phyloP scores from a whole-genome alignment of 2,797 vertebrate genomes.

The Sebastes taczanowskii region DNA sequence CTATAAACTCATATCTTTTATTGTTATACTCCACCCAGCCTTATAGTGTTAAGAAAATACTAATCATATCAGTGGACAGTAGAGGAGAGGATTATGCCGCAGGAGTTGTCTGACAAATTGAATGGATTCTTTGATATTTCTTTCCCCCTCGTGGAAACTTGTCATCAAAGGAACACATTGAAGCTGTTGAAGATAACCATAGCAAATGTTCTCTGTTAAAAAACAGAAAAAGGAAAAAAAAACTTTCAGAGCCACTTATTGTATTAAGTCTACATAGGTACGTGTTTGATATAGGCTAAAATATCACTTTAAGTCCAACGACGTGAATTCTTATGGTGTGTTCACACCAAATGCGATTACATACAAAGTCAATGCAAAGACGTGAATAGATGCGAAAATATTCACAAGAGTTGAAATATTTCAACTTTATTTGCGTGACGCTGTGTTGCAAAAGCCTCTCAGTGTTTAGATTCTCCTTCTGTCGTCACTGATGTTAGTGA shows the following conservation, averaged over 20 bases:
- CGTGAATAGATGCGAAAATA: no score
- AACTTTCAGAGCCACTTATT: not conserved
- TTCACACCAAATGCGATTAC: not conserved
- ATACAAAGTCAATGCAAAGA: not conserved
- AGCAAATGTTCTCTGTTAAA: not conserved
- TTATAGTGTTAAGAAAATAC: not conserved
- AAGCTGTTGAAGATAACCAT: not conserved
- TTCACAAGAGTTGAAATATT: no score
- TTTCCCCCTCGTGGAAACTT: conserved; percentile 18
- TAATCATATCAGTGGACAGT: not conserved
- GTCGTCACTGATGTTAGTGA: no score
- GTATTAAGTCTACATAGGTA: not conserved
- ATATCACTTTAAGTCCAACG: not conserved
- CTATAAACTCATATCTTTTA: not conserved
- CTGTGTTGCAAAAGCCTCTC: no score
- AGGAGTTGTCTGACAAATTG: conserved; percentile 3
- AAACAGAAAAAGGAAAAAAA: not conserved
- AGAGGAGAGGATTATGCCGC: not conserved
- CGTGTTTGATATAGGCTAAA: not conserved
- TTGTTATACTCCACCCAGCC: not conserved
- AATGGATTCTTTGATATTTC: conserved; percentile 32
- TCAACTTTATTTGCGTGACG: no score
- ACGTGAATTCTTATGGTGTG: not conserved
- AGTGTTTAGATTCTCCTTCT: no score
- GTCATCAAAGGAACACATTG: conserved; percentile 29